Evolutionary conservation across 2,113 vertebrate genomes (phyloP).

Genomic region (Sceloporus undulatus): DNA sequence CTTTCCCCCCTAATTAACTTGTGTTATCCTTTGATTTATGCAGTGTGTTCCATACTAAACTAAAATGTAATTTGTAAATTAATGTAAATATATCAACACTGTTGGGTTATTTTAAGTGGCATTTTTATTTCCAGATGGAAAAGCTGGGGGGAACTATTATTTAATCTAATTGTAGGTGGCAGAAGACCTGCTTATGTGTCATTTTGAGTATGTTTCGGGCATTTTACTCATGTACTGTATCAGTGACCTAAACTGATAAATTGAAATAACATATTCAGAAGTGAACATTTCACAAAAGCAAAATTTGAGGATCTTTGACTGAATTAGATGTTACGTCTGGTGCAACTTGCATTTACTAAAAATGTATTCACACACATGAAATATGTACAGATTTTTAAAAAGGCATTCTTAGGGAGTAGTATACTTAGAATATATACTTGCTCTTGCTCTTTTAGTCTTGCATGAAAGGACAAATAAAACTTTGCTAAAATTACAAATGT

Average conservation of each 20-base stretch:
- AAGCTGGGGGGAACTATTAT: constrained; percentile 40
- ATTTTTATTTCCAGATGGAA: constrained; percentile 50
- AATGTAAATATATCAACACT: constrained; percentile 45
- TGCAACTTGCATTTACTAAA: neutral
- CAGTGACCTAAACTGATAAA: constrained; percentile 19
- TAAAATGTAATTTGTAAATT: constrained; percentile 52
- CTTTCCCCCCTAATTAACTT: constrained; percentile 53
- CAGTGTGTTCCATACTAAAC: constrained; percentile 39
- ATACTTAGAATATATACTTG: neutral
- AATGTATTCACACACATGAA: neutral
- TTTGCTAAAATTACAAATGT: neutral
- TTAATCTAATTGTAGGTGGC: constrained; percentile 43
- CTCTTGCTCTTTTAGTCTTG: neutral
- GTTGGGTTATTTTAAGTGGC: constrained; percentile 32
- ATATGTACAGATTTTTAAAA: neutral
- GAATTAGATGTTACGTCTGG: constrained; percentile 20
- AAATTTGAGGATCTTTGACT: constrained; percentile 11
- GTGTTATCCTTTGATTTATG: constrained; percentile 63
- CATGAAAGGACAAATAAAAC: neutral
- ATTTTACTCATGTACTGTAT: constrained; percentile 37
- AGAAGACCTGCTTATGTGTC: constrained; percentile 31
- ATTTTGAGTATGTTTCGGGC: constrained; percentile 42
- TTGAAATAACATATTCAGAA: neutral
- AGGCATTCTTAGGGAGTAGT: neutral
- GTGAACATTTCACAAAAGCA: constrained; percentile 10